These are phyloP conservation scores for Bibio marci DNA, from an alignment of 2,888 invertebrate species.

Conservation along the genomic window DNA sequence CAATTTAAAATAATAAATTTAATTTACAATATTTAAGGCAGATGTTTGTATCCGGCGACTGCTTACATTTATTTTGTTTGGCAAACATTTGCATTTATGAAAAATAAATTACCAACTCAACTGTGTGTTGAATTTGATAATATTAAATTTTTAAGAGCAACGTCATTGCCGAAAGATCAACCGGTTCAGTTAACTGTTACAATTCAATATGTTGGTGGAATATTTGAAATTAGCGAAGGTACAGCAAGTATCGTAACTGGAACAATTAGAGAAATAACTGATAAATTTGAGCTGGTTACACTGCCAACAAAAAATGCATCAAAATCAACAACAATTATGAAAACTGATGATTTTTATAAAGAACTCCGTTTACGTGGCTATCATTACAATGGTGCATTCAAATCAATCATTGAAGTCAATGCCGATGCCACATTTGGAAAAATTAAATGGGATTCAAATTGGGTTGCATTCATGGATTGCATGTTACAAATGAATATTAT, in stretches of 20 bases:
- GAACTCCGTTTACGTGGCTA: slow-evolving; percentile 55
- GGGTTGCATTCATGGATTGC: slow-evolving; percentile 78
- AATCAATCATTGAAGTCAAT: slow-evolving; percentile 19
- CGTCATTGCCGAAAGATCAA: slow-evolving; percentile 51
- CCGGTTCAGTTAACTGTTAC: slow-evolving; percentile 34
- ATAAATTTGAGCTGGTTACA: slow-evolving; percentile 19
- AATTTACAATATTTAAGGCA: slow-evolving; percentile 31
- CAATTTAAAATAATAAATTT: too few relatives aligned
- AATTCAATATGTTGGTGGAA: slow-evolving; percentile 41
- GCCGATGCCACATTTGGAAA: slow-evolving; percentile 23
- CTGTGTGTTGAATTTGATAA: slow-evolving; percentile 71
- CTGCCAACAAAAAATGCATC: slow-evolving; percentile 12
- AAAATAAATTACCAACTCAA: slow-evolving; percentile 44
- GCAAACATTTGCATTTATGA: slow-evolving; percentile 56
- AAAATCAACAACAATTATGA: slow-evolving; percentile 24
- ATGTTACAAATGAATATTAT: slow-evolving; percentile 71
- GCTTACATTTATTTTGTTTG: slow-evolving; percentile 66
- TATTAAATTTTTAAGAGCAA: slow-evolving; percentile 66
- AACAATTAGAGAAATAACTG: slow-evolving; percentile 39
- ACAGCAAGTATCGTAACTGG: slow-evolving; percentile 54
- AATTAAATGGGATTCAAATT: slow-evolving; percentile 61
- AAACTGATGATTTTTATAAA: slow-evolving; percentile 48
- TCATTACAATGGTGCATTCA: slow-evolving; percentile 32
- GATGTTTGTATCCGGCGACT: slow-evolving; percentile 70
- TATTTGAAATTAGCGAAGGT: slow-evolving; percentile 49